phyloP scores from a whole-genome alignment of 2,797 vertebrate genomes.

The Prionace glauca region DNA sequence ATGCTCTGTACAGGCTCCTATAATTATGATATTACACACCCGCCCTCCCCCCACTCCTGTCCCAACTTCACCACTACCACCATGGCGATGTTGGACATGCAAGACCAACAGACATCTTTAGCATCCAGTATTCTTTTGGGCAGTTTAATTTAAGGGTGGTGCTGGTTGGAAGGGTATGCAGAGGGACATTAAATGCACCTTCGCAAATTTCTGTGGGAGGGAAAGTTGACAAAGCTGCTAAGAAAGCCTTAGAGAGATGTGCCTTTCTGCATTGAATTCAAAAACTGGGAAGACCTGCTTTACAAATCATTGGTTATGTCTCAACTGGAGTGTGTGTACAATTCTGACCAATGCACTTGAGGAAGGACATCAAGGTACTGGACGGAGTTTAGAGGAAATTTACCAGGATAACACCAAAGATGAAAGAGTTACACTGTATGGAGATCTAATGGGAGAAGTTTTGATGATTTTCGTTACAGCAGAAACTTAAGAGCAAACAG shows the following conservation, averaged over 20 bases:
- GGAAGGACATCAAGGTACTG: not conserved
- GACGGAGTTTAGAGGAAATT: not conserved
- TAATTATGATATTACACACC: not conserved
- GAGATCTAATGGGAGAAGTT: not conserved
- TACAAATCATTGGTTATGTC: not conserved
- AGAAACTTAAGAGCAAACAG: not conserved
- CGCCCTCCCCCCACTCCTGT: not conserved
- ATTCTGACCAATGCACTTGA: not conserved
- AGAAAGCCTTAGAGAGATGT: not conserved
- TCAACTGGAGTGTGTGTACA: not conserved
- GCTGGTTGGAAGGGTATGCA: not conserved
- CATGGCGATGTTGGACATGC: not conserved
- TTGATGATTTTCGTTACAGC: not conserved
- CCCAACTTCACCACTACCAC: not conserved
- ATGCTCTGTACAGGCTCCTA: not conserved
- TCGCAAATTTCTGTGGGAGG: not conserved
- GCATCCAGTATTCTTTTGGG: not conserved
- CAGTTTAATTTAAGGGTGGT: not conserved
- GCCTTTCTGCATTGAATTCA: not conserved
- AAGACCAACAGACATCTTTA: not conserved
- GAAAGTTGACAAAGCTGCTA: not conserved
- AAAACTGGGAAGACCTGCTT: not conserved
- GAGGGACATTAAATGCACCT: not conserved
- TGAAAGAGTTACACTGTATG: not conserved
- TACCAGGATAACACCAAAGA: not conserved